Evolutionary conservation across 1,140 invertebrate species (phyloP), one percentile per base, ranked within the genome.

Genomic region (Coelopa frigida): DNA sequence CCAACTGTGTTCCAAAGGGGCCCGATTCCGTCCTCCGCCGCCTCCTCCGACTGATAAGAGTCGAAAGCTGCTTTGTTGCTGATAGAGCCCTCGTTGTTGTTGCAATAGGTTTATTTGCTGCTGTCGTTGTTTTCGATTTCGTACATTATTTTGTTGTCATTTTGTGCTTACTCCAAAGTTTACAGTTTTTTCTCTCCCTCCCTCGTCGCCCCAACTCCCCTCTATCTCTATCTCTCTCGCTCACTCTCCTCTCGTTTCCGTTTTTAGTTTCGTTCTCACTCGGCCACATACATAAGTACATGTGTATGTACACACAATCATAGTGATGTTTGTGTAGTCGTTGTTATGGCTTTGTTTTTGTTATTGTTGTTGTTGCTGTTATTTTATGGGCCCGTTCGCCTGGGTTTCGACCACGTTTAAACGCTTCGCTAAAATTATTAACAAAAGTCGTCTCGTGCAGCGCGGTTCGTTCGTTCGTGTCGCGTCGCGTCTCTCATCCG

Each of bases 391-490:
- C n/a, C n/a, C n/a, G n/a, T n/a, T n/a, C n/a, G n/a, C n/a, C n/a
- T 31, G 8, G 41, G 26, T 43, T 31, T 27, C 29, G 22, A 43
- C 23, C 27, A 31, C 18, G 26, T 37, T 22, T 49, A 17, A 33
- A 26, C 18, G 4, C 45, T 49, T 45, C 44, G 42, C 45, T 49
- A 49, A 45, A 40, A 49, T 45, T 45, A 49, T 45, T 49, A 49
- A 49, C 36, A 38, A 49, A 45, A 49, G 42, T 26, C 14, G 29
- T 36, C 39, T 49, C 43, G 33, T 40, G 21, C 36, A 21, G 48
- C 40, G 48, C 18, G 42, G 42, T 45, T 49, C 15, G 11, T 6
- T 43, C 11, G 26, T 10, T 29, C 24, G n/a, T n/a, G n/a, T n/a
- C n/a, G n/a, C n/a, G n/a, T n/a, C n/a, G n/a, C n/a, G n/a, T n/a